Percentiles rank a stretch among this genome's conserved stretches.
Evolutionary conservation across 2,797 vertebrate genomes (phyloP).

Genomic region (Megaceryle alcyon): DNA sequence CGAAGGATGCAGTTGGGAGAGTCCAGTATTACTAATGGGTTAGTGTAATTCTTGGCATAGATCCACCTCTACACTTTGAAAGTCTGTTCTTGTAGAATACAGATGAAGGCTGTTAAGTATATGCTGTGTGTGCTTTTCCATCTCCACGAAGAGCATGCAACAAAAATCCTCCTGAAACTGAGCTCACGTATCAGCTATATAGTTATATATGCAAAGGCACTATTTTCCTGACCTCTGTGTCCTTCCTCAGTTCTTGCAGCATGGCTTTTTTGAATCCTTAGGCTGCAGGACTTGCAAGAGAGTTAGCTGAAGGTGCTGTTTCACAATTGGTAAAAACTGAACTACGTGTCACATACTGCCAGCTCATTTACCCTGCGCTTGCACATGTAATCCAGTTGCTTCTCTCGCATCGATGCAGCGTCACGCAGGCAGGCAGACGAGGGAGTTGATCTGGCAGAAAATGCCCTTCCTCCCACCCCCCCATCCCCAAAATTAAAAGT

Average conservation of each 20-base stretch:
- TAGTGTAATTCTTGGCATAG: conserved; percentile 56
- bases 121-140: conserved; percentile 27
- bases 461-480: neutral
- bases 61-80: conserved; percentile 45
- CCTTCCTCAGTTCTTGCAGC: neutral
- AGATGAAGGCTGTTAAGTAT: conserved; percentile 65
- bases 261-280: neutral
- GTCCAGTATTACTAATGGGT: conserved; percentile 46
- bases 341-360: neutral
- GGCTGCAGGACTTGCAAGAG: neutral
- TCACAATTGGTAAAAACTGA: neutral
- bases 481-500: accelerated
- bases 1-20: conserved; percentile 45
- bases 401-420: neutral
- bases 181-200: conserved; percentile 10
- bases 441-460: neutral
- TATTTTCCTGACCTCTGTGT: neutral
- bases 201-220: neutral
- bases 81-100: conserved; percentile 56
- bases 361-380: neutral
- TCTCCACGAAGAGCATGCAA: neutral
- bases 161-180: conserved; percentile 12
- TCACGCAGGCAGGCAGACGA: neutral
- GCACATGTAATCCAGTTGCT: neutral
- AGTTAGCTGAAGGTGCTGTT: neutral